Evolutionary conservation across 1,140 invertebrate species (phyloP).

Genomic region (Stenopsyche tienmushanensis): DNA sequence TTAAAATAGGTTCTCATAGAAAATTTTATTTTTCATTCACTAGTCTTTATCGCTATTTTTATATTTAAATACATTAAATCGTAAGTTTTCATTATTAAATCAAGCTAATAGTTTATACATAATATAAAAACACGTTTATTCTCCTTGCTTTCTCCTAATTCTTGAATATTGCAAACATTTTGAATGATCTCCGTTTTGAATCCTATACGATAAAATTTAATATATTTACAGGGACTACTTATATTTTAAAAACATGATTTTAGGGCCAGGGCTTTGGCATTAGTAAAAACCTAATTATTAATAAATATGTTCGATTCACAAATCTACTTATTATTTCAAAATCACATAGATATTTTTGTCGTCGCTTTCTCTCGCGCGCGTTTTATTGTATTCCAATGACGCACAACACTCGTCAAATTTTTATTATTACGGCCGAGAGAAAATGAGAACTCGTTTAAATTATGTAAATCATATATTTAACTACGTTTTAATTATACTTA

Average conservation of each 20-base stretch:
- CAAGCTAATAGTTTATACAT: background rate
- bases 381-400: too few relatives aligned
- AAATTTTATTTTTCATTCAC: constrained; percentile 11
- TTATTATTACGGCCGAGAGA: too few relatives aligned
- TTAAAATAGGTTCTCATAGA: constrained; percentile 20
- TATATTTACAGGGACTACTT: background rate
- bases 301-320: background rate
- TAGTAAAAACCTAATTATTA: background rate
- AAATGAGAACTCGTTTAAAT: too few relatives aligned
- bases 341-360: background rate
- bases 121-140: background rate
- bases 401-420: too few relatives aligned
- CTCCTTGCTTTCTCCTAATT: too few relatives aligned
- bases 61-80: too few relatives aligned
- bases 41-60: background rate
- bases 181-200: background rate
- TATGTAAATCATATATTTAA: background rate
- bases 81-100: background rate
- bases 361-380: too few relatives aligned
- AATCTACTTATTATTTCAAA: background rate
- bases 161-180: background rate
- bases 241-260: constrained; percentile 1
- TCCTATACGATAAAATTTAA: background rate
- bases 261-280: background rate
- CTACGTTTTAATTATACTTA: background rate